These are phyloP conservation scores for Ochropleura leucogaster DNA, from an alignment of 2,888 invertebrate genomes.

Conservation along the genomic window DNA sequence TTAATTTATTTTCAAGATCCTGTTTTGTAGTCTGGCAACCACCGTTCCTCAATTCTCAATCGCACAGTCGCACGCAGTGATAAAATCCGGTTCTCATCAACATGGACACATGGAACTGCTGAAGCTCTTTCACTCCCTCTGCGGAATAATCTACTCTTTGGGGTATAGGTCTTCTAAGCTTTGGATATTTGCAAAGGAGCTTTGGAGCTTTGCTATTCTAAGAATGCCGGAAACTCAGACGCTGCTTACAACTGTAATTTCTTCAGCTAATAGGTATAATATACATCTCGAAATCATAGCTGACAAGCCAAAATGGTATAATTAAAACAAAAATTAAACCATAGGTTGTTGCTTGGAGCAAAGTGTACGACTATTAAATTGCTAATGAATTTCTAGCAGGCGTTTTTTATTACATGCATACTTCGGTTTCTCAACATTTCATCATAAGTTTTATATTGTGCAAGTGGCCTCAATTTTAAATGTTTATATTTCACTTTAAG, in stretches of 20 bases:
- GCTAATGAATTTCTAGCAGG: conserved; percentile 23
- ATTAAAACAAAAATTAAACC: neutral
- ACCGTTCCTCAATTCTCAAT: too few relatives aligned
- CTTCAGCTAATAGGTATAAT: too few relatives aligned
- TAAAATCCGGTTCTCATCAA: too few relatives aligned
- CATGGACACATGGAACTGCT: too few relatives aligned
- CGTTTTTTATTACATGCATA: neutral
- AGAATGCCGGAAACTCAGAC: too few relatives aligned
- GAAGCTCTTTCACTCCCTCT: too few relatives aligned
- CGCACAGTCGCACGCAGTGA: too few relatives aligned
- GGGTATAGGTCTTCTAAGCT: too few relatives aligned
- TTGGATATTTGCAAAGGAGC: too few relatives aligned
- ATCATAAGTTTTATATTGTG: neutral
- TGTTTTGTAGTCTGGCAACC: neutral
- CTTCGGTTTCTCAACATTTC: neutral
- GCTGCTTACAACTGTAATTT: neutral
- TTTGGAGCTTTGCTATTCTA: too few relatives aligned
- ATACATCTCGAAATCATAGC: neutral
- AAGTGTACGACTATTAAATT: conserved; percentile 8
- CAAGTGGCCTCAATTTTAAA: neutral
- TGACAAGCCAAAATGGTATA: neutral
- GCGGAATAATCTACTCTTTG: too few relatives aligned
- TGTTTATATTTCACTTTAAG: neutral
- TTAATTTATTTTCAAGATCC: neutral
- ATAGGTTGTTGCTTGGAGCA: neutral